phyloP scores from a whole-genome alignment of 1,140 invertebrate genomes.

The Akabosia matsudoensis region DNA sequence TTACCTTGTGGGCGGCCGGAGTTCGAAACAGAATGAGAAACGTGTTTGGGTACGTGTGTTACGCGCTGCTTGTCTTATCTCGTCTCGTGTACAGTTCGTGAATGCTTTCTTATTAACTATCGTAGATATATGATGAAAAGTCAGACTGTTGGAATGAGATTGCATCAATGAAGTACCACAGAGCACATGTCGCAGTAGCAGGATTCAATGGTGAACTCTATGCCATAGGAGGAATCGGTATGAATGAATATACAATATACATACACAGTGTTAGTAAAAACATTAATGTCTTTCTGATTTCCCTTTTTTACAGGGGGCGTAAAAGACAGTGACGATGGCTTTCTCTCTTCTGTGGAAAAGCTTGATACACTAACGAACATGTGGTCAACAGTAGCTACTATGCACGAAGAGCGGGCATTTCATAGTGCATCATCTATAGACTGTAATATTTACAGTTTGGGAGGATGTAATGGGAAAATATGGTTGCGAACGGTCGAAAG shows the following conservation, averaged over 20 bases:
- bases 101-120: slow-evolving; percentile 9
- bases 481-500: slow-evolving; percentile 50
- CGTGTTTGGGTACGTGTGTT: slow-evolving; percentile 48
- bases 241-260: neutral
- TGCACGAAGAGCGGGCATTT: slow-evolving; percentile 49
- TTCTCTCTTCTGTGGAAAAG: slow-evolving; percentile 46
- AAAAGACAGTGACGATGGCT: slow-evolving; percentile 42
- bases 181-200: slow-evolving; percentile 48
- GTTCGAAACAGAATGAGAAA: slow-evolving; percentile 46
- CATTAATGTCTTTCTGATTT: no score
- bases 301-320: slow-evolving; percentile 27
- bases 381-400: slow-evolving; percentile 47
- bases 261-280: no score
- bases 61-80: no score
- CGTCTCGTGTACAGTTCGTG: no score
- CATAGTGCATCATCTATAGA: slow-evolving; percentile 48
- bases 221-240: slow-evolving; percentile 49
- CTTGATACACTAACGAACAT: slow-evolving; percentile 46
- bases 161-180: slow-evolving; percentile 45
- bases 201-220: slow-evolving; percentile 48
- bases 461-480: slow-evolving; percentile 49
- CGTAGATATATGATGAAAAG: slow-evolving; percentile 47
- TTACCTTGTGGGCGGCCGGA: slow-evolving; percentile 47
- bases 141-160: slow-evolving; percentile 46
- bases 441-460: slow-evolving; percentile 49